Conservation (phyloP, 2,888 invertebrate genomes). For the Eupithecia subumbrata region DNA sequence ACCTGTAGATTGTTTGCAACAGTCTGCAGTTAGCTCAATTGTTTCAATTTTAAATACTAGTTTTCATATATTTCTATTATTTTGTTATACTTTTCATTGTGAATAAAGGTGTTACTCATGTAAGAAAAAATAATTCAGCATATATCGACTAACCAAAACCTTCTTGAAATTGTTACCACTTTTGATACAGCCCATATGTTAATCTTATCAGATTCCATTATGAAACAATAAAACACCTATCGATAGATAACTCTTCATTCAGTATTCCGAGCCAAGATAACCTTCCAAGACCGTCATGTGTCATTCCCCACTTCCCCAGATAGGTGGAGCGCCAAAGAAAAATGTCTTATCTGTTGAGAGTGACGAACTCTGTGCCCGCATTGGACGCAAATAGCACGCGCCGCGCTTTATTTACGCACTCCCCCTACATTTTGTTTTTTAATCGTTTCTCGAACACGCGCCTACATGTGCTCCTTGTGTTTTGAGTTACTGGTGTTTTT, state of each 20-base stretch:
- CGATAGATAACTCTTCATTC: background rate
- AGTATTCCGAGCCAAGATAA: background rate
- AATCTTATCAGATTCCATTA: background rate
- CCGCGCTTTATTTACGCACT: conserved; percentile 69
- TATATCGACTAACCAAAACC: no score
- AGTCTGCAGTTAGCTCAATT: no score
- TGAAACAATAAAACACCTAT: background rate
- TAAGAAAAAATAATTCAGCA: no score
- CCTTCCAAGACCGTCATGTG: background rate
- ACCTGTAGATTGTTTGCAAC: no score
- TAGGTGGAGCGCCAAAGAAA: conserved; percentile 1
- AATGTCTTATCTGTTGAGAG: conserved; percentile 44
- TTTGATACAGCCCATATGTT: background rate
- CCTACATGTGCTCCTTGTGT: conserved; percentile 24
- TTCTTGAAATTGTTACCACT: background rate
- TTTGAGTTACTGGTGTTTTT: conserved; percentile 4
- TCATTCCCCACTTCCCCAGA: conserved; percentile 4
- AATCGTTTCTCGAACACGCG: conserved; percentile 50
- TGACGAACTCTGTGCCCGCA: conserved; percentile 49
- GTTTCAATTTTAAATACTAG: no score
- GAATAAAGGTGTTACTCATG: no score
- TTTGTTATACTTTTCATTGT: no score
- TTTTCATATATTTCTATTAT: no score
- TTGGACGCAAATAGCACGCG: conserved; percentile 73
- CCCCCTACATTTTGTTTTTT: conserved; percentile 65